Conservation (phyloP, 1,140 invertebrate species). For the Helicoverpa zea region DNA sequence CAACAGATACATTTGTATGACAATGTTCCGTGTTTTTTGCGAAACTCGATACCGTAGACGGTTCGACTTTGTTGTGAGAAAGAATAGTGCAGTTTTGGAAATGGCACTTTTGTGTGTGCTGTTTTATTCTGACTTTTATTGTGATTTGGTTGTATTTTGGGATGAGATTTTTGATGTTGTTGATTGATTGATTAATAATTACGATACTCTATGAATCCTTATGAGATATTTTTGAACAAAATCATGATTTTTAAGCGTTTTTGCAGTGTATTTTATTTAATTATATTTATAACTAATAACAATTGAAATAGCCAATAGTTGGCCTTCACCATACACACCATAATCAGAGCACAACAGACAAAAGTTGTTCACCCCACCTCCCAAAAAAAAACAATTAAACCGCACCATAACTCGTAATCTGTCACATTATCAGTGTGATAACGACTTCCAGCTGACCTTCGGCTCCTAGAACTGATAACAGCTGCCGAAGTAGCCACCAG, state of each 20-base stretch:
- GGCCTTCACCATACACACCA: too few species aligned
- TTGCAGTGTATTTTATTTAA: too few species aligned
- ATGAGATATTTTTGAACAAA: neutral
- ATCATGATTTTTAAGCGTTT: too few species aligned
- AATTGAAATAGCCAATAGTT: too few species aligned
- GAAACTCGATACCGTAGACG: constrained; percentile 71
- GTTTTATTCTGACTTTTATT: neutral
- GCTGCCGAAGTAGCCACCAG: neutral
- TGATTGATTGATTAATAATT: neutral
- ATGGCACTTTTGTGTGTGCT: neutral
- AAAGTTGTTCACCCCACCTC: too few species aligned
- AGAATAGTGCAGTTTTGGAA: constrained; percentile 31
- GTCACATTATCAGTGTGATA: constrained; percentile 23
- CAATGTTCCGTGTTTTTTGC: constrained; percentile 73
- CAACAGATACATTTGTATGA: constrained; percentile 85
- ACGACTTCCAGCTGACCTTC: constrained; percentile 41
- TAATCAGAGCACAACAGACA: too few species aligned
- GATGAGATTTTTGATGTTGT: neutral
- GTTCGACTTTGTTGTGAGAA: constrained; percentile 41
- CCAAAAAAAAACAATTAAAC: neutral
- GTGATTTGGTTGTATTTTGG: neutral
- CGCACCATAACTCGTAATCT: neutral
- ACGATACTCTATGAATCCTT: too few species aligned
- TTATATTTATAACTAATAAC: too few species aligned
- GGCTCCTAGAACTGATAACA: constrained; percentile 65